Evolutionary conservation across 2,113 vertebrate species (phyloP), one percentile per base, ranked within the genome.

Genomic region (Isichthys henryi): DNA sequence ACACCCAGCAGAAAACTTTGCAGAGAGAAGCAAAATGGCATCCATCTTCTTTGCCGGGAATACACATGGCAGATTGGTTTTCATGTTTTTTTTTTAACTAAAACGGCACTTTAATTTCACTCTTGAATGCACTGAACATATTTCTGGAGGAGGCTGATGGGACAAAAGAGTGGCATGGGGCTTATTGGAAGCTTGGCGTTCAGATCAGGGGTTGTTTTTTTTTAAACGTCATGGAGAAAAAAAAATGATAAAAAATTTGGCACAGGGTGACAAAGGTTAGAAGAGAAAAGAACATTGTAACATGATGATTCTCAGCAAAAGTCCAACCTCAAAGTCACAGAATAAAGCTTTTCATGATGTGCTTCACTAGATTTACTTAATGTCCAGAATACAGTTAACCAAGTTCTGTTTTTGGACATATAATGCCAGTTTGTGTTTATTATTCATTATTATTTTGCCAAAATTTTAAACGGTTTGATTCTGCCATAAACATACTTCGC

Each of bases 91-190:
- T 83, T 89, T 39, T 74, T 39, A 89, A 89, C 70, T 53, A 89
- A 52, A 56, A 56, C 49, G n/a, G 48, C 15, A 53, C 77, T 89
- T 89, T 52, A 89, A 89, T 89, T 89, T 89, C 88, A 89, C 58
- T 56, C 88, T 56, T 82, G 70, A 89, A 89, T 56, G 88, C 70
- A 43, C 88, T 13, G 49, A 23, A 89, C 74, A 89, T 83, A 53
- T 82, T 80, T 89, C 88, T 53, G 77, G 49, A 21, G 70, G 49
- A 52, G 62, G 17, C 66, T 48, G 87, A 48, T 45, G 66, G 27
- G 87, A 31, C 62, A 77, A 15, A 88, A 43, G 35, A n/a, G 58
- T 15, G 27, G 49, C 31, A 49, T 21, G 45, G 66, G 6, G 5
- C 66, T 48, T n/a, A 70, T 15, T 21, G 31, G 66, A 39, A 6